Percentiles rank a stretch among this genome's conserved stretches.
phyloP scores from a whole-genome alignment of 2,797 vertebrate species.

The Heliangelus exortis region DNA sequence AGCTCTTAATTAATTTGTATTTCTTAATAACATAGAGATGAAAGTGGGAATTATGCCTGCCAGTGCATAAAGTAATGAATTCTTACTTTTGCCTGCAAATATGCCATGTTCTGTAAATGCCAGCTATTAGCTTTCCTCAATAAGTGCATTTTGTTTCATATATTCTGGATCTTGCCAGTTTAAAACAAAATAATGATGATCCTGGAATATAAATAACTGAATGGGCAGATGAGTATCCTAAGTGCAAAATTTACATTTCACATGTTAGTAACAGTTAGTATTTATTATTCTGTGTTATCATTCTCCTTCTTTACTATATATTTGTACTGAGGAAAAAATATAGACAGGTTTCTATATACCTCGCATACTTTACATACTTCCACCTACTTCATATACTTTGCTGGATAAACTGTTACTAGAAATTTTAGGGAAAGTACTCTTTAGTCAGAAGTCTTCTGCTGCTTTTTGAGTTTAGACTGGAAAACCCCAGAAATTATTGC shows the following conservation, averaged over 20 bases:
- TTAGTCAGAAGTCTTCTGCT: neutral
- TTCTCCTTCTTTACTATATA: neutral
- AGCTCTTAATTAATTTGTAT: neutral
- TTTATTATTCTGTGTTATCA: neutral
- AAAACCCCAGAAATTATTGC: neutral
- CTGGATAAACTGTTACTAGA: neutral
- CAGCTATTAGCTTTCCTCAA: neutral
- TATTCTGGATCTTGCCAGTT: neutral
- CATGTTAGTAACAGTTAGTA: neutral
- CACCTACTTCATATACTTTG: neutral
- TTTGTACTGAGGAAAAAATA: neutral
- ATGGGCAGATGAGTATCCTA: neutral
- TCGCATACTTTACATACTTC: neutral
- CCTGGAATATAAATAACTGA: neutral
- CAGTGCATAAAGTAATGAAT: neutral
- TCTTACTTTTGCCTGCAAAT: neutral
- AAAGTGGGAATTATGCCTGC: neutral
- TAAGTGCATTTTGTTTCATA: neutral
- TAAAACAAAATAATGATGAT: neutral
- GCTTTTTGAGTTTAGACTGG: neutral
- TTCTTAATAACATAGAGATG: neutral
- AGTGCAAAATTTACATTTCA: neutral
- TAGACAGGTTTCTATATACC: neutral
- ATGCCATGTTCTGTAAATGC: neutral
- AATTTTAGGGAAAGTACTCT: neutral